Conservation (phyloP, 2,888 invertebrate species). For the Polydesmus complanatus region DNA sequence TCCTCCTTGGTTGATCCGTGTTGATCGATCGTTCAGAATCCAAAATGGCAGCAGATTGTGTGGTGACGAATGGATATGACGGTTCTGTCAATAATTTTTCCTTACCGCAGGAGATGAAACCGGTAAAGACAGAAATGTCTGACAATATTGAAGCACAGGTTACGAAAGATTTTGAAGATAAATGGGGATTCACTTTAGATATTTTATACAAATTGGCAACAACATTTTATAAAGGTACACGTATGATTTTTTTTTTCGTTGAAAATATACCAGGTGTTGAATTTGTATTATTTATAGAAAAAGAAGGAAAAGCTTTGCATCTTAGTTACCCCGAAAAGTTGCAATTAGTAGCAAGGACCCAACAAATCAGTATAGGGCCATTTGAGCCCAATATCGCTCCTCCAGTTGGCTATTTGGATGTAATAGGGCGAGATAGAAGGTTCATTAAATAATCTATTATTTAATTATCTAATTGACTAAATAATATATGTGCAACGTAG, state of each 20-base stretch:
- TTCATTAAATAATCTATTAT: slow-evolving; percentile 24
- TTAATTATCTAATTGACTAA: no score
- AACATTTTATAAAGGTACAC: slow-evolving; percentile 78
- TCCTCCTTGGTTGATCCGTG: no score
- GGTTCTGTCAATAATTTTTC: no score
- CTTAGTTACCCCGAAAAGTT: slow-evolving; percentile 86
- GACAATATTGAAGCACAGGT: neutral
- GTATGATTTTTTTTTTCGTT: slow-evolving; percentile 21
- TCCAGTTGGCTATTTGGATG: slow-evolving; percentile 81
- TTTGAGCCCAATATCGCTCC: slow-evolving; percentile 54
- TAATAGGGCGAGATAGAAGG: slow-evolving; percentile 84
- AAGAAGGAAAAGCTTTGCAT: slow-evolving; percentile 93
- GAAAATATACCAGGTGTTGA: no score
- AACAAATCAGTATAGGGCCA: slow-evolving; percentile 77
- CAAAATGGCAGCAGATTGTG: neutral
- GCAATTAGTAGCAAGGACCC: slow-evolving; percentile 77
- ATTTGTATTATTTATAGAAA: slow-evolving; percentile 74
- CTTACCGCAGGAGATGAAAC: neutral
- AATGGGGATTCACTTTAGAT: slow-evolving; percentile 39
- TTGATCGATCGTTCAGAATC: neutral
- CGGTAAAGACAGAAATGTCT: neutral
- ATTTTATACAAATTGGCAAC: slow-evolving; percentile 81
- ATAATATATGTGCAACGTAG: slow-evolving; percentile 30
- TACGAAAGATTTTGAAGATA: neutral
- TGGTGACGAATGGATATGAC: neutral